Conservation (phyloP, 2,797 vertebrate genomes). For the Lacerta bilineata region DNA sequence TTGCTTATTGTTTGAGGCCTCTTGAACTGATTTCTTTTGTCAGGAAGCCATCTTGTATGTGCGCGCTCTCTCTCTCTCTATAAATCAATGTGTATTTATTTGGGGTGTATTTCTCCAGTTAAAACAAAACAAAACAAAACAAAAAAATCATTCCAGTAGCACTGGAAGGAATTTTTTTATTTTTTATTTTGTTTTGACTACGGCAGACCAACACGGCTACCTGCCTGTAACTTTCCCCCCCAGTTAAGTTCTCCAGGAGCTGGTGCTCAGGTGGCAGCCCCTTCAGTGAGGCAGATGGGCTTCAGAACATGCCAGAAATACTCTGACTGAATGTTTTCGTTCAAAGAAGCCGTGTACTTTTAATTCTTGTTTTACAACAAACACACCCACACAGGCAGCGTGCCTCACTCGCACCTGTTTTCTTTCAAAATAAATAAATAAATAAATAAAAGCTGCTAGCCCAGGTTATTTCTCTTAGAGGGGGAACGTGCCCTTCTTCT, state of each 20-base stretch:
- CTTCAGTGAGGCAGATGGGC: not conserved
- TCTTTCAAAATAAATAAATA: not conserved
- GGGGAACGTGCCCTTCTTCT: not conserved
- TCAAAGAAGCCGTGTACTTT: not conserved
- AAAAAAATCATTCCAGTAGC: too few species aligned
- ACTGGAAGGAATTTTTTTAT: too few species aligned
- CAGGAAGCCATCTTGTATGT: conserved; percentile 51
- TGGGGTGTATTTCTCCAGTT: conserved; percentile 20
- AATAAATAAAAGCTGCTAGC: not conserved
- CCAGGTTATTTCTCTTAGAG: not conserved
- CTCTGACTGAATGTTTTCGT: not conserved
- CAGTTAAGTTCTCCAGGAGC: conserved; percentile 11
- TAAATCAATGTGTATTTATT: not conserved
- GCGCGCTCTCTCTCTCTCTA: too few species aligned
- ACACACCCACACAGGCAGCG: too few species aligned
- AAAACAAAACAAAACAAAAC: too few species aligned
- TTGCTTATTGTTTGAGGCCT: conserved; percentile 40
- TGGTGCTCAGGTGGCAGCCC: conserved; percentile 25
- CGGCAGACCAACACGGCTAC: too few species aligned
- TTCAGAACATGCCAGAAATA: fast-evolving
- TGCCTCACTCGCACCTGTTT: not conserved
- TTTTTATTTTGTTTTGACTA: too few species aligned
- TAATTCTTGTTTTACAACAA: not conserved
- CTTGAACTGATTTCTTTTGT: conserved; percentile 31
- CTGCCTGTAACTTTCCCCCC: not conserved